Evolutionary conservation across 2,797 vertebrate genomes (phyloP).

Genomic region (Coilia nasus): DNA sequence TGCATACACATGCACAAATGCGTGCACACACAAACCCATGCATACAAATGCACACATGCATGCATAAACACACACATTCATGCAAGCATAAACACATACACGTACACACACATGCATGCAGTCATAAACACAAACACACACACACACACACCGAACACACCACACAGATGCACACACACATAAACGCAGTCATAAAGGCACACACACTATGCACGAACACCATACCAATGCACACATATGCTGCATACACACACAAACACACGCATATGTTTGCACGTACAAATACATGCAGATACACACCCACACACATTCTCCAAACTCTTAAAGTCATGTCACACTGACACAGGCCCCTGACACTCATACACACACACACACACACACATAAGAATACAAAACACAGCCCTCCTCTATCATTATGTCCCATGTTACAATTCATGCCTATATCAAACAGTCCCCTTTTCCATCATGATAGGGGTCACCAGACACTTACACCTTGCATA

Average conservation of each 20-base stretch:
- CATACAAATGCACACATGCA: slow-evolving; percentile 1
- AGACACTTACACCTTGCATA: slow-evolving; percentile 4
- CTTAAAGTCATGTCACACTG: not conserved
- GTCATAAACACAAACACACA: too few relatives aligned
- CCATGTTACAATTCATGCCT: not conserved
- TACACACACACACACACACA: not conserved
- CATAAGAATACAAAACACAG: not conserved
- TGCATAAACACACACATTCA: not conserved
- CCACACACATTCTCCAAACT: slow-evolving; percentile 11
- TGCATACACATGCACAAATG: not conserved
- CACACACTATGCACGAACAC: too few relatives aligned
- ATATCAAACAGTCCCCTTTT: not conserved
- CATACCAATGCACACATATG: too few relatives aligned
- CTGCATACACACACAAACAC: too few relatives aligned
- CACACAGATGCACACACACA: too few relatives aligned
- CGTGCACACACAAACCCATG: slow-evolving; percentile 19
- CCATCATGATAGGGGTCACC: slow-evolving; percentile 7
- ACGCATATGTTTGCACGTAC: too few relatives aligned
- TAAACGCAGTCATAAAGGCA: too few relatives aligned
- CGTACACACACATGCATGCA: too few relatives aligned
- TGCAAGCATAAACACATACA: too few relatives aligned
- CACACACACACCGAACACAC: too few relatives aligned
- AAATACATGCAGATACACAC: too few relatives aligned
- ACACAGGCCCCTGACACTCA: not conserved
- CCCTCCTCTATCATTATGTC: not conserved